Conservation (phyloP, 2,113 vertebrate genomes). For the Sphyrna mokarran region DNA sequence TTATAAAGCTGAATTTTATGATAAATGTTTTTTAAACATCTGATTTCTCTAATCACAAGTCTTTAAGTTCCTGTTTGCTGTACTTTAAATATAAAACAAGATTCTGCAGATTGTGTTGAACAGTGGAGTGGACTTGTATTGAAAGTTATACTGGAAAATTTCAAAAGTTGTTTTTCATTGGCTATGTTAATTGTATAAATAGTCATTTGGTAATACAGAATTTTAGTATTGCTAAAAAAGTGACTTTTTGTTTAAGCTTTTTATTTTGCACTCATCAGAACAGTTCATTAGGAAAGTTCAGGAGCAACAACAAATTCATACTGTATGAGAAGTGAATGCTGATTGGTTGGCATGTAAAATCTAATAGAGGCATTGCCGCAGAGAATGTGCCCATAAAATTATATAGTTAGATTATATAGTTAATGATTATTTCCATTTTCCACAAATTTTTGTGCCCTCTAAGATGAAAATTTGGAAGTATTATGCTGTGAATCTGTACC, state of each 20-base stretch:
- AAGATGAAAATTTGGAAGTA: not conserved
- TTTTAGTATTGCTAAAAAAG: too few relatives aligned
- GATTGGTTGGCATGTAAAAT: too few relatives aligned
- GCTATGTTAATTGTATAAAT: not conserved
- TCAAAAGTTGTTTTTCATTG: not conserved
- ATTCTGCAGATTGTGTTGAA: not conserved
- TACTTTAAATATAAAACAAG: not conserved
- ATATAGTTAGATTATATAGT: not conserved
- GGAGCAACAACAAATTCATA: too few relatives aligned
- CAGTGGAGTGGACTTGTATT: not conserved
- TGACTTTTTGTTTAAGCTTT: too few relatives aligned
- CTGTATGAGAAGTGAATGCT: too few relatives aligned
- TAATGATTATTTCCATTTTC: not conserved
- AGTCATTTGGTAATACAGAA: too few relatives aligned
- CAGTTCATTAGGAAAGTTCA: too few relatives aligned
- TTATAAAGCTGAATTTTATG: not conserved
- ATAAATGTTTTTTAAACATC: not conserved
- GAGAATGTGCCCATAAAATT: too few relatives aligned
- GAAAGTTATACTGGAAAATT: not conserved
- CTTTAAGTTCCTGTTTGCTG: not conserved
- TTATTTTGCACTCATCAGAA: too few relatives aligned
- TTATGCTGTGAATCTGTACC: not conserved
- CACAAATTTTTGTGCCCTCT: not conserved
- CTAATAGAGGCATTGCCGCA: too few relatives aligned
- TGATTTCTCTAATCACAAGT: not conserved